phyloP scores from a whole-genome alignment of 2,888 invertebrate species.

The Sepiola atlantica region DNA sequence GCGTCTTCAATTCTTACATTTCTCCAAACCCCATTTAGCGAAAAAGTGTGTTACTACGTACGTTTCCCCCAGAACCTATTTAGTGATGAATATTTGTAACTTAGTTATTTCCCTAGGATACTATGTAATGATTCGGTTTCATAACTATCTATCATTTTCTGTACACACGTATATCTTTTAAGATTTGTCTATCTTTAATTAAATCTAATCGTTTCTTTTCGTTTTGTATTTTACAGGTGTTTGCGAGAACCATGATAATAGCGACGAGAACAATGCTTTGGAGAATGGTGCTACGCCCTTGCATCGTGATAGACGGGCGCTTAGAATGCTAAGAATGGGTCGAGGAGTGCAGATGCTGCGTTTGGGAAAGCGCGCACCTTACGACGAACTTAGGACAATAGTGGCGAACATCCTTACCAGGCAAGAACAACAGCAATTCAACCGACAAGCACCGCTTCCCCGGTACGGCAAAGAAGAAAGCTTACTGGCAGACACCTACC shows the following conservation, averaged over 20 bases:
- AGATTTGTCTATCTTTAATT: neutral
- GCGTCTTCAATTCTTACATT: no score
- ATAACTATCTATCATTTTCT: neutral
- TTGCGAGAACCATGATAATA: neutral
- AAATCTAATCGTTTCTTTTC: neutral
- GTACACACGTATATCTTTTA: no score
- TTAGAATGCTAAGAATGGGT: constrained; percentile 61
- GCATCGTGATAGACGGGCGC: constrained; percentile 54
- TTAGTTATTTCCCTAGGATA: no score
- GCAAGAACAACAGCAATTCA: neutral
- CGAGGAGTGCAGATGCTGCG: constrained; percentile 65
- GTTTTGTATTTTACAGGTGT: neutral
- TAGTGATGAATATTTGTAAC: no score
- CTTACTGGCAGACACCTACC: neutral
- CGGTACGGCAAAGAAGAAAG: constrained; percentile 58
- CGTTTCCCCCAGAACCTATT: no score
- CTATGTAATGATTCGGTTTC: neutral
- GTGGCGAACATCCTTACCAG: neutral
- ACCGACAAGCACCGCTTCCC: constrained; percentile 58
- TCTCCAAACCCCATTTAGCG: no score
- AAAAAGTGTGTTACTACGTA: no score
- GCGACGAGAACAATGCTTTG: neutral
- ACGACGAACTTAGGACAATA: neutral
- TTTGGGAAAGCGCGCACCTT: constrained; percentile 56
- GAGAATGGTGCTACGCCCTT: neutral